Base-by-base conservation (phyloP, 2,797 vertebrate genomes). In the Sylvilagus floridanus region DNA sequence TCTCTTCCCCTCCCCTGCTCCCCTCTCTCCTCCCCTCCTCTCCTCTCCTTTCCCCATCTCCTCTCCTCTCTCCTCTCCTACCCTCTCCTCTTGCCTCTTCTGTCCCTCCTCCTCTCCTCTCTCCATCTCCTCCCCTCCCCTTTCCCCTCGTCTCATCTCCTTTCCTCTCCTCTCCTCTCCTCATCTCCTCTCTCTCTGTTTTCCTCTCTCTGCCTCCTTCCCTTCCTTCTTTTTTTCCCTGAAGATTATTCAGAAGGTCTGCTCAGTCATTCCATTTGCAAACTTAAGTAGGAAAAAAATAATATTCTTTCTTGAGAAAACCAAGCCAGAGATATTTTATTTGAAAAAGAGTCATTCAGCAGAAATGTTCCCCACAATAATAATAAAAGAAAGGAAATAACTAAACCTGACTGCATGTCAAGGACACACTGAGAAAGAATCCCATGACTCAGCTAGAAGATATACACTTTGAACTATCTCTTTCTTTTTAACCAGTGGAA, bases 171-270 rank as follows among this genome's bases (percentile, higher is more conserved):
- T 30, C 10, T 37, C 22, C 16, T 12, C 6, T 4, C 7, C 3
- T 13, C 57, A 21, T 7, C 17, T 11, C 22, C 0, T 17, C 4
- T 28, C 2, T 6, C 13, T 50, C 3, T 4, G 21, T 7, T 0
- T 47, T 47, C 16, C 1, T 28, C 24, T 30, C 0, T 57, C 62
- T 14, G 4, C 24, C 35, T 26, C 2, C 0, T 7, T n/a, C 9
- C 24, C 32, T 35, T 62, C 22, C 60, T 79, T 21, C 83, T 54
- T 37, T 57, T 63, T 47, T 71, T 99, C 97, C 98, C 99, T 0
- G 2, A 26, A 78, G 12, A 30, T 65, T 92, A 5, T 12, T 24
- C 28, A 12, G 24, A 66, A 89, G 13, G 8, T 62, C 68, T 90
- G 21, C 52, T 75, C 47, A 78, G 32, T 60, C 42, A 77, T 63